Base-by-base conservation (phyloP, 2,113 vertebrate species). In the Eublepharis macularius region DNA sequence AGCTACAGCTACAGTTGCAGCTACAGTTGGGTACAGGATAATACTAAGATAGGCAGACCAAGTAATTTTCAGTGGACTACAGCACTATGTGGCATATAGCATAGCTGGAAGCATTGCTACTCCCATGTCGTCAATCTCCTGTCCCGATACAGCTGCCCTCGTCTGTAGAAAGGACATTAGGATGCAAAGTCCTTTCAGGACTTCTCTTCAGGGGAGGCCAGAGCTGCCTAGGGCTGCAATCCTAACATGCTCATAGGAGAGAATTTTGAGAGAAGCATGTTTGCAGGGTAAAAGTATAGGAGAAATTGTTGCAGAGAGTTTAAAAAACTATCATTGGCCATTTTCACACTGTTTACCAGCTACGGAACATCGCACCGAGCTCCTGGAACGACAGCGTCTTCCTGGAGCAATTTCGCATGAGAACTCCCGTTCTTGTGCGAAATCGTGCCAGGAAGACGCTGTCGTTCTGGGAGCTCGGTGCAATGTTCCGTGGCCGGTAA, bases 1-100 rank as follows among this genome's bases (percentile, higher is more conserved):
- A 76, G 73, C 82, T 84, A 60, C 63, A 84, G 60, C 57, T 66
- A 60, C 60, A 68, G 36, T 51, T 76, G 73, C 63, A 84, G 60
- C 57, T 66, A 60, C 60, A 68, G 36, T 51, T 76, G 73, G 82
- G 36, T 65, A 65, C 82, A 76, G 82, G 82, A 76, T 49, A 76
- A 84, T 76, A 84, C 51, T 76, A 84, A 60, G 43, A 60, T 66
- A 41, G 47, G 14, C 43, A 76, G n/a, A 76, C 73, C 41, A 43
- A 68, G 24, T 65, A 19, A 76, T 76, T 84, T 76, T 65, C 8
- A 32, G 45, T 39, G 60, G 73, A 84, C 43, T 68, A 26, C 24
- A 47, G n/a, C 60, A 39, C 45, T 51, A 43, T 17, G 2, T 36
- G 9, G 57, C 8, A 13, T 36, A 70, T 36, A 70, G 45, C 34